Conservation (phyloP, 2,888 invertebrate species). For the Itoplectis maculator region DNA sequence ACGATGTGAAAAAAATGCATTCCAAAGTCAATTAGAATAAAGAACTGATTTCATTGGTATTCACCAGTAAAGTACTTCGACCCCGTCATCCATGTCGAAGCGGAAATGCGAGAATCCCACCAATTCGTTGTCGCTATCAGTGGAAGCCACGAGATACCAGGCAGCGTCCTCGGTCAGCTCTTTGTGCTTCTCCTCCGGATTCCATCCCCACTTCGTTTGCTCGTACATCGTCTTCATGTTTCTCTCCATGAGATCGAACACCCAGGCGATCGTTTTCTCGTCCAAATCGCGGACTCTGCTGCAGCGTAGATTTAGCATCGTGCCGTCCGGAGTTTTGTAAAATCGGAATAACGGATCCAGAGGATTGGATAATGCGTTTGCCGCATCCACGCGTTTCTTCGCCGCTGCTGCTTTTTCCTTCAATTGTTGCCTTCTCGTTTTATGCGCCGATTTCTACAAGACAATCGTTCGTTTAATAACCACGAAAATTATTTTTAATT, state of each 20-base stretch:
- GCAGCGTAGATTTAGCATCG: conserved; percentile 87
- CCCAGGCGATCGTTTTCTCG: conserved; percentile 88
- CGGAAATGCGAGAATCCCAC: conserved; percentile 91
- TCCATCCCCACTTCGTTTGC: conserved; percentile 88
- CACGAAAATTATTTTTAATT: background rate
- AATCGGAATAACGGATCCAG: conserved; percentile 87
- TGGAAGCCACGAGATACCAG: conserved; percentile 87
- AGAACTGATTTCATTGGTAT: conserved; percentile 12
- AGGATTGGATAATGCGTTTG: conserved; percentile 87
- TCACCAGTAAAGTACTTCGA: conserved; percentile 90
- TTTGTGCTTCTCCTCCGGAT: conserved; percentile 87
- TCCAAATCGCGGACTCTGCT: conserved; percentile 87
- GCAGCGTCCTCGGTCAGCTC: conserved; percentile 89
- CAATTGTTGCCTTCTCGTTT: conserved; percentile 78
- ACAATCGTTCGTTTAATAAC: conserved; percentile 36
- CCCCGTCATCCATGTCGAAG: conserved; percentile 90
- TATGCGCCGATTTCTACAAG: conserved; percentile 77
- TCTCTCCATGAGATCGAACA: conserved; percentile 90
- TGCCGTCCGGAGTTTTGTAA: conserved; percentile 87
- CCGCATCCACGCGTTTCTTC: conserved; percentile 87
- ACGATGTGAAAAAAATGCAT: conserved; percentile 1
- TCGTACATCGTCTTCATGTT: conserved; percentile 92
- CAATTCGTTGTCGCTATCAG: conserved; percentile 82
- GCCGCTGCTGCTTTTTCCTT: conserved; percentile 82
- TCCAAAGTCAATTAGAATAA: conserved; percentile 9